These are phyloP conservation scores for Balaeniceps rex DNA, from an alignment of 2,113 vertebrate species.

Conservation along the genomic window DNA sequence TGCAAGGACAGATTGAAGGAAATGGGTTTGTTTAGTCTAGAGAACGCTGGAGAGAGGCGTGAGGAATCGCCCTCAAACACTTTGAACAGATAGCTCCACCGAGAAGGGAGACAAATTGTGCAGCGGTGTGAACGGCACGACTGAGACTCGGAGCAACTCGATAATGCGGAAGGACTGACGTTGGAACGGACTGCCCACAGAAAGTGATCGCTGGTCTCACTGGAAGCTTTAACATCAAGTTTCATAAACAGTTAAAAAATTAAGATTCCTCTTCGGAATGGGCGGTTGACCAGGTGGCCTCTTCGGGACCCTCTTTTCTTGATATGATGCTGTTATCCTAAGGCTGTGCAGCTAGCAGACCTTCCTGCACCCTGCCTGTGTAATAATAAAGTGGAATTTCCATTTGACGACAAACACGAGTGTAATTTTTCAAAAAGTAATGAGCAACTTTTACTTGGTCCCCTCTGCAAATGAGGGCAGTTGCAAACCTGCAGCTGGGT, in stretches of 20 bases:
- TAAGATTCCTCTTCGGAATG: background rate
- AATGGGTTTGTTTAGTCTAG: background rate
- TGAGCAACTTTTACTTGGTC: background rate
- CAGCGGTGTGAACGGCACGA: rapidly evolving
- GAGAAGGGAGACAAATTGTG: background rate
- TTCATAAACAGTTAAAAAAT: background rate
- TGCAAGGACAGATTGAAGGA: background rate
- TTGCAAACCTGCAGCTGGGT: background rate
- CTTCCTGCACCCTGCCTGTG: background rate
- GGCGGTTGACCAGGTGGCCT: background rate
- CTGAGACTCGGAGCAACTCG: rapidly evolving
- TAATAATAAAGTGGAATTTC: rapidly evolving
- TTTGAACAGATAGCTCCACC: background rate
- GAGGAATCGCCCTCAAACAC: background rate
- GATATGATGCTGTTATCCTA: rapidly evolving
- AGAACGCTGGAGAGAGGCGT: background rate
- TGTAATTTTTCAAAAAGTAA: background rate
- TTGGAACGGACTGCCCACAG: background rate
- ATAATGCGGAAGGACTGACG: background rate
- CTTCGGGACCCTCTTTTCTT: background rate
- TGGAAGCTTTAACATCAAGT: background rate
- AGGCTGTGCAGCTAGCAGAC: background rate
- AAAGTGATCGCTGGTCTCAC: rapidly evolving
- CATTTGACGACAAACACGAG: rapidly evolving
- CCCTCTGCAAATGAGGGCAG: background rate